Conservation (phyloP, 2,797 vertebrate genomes). For the Phoeniculus purpureus region DNA sequence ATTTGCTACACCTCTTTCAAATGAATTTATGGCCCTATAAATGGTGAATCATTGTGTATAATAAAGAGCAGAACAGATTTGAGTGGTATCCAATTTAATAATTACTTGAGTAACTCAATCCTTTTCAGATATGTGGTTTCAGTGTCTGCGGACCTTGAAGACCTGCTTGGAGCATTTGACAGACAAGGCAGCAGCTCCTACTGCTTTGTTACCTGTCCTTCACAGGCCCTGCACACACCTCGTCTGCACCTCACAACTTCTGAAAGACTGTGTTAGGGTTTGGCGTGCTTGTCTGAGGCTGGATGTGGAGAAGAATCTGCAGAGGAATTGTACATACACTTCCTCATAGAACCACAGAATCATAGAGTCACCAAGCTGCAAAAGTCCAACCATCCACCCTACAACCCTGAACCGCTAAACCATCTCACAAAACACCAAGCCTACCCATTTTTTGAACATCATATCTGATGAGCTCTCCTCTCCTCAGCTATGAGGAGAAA, state of each 20-base stretch:
- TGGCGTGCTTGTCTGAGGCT: not conserved
- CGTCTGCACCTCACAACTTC: not conserved
- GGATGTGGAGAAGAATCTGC: not conserved
- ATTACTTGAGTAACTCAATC: constrained; percentile 71
- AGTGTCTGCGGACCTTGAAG: constrained; percentile 38
- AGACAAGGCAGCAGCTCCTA: not conserved
- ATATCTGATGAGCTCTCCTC: not conserved
- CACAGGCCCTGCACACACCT: not conserved
- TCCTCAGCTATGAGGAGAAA: not conserved
- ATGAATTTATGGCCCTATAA: constrained; percentile 67
- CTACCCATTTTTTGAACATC: too few relatives aligned
- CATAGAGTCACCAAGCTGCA: too few relatives aligned
- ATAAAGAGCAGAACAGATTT: constrained; percentile 65
- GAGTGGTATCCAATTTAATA: constrained; percentile 74
- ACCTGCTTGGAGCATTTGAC: not conserved
- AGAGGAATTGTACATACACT: not conserved
- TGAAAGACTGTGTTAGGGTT: not conserved
- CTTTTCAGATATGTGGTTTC: constrained; percentile 65
- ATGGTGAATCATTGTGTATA: constrained; percentile 60
- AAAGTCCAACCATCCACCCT: too few relatives aligned
- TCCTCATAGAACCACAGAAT: not conserved
- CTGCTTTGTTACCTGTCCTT: not conserved
- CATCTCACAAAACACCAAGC: too few relatives aligned
- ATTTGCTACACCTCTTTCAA: not conserved
- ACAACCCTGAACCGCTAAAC: too few relatives aligned